A percentile compares a stretch with the other conserved stretches of the same genome.
Conservation (phyloP, 2,888 invertebrate species). For the Celastrina argiolus region DNA sequence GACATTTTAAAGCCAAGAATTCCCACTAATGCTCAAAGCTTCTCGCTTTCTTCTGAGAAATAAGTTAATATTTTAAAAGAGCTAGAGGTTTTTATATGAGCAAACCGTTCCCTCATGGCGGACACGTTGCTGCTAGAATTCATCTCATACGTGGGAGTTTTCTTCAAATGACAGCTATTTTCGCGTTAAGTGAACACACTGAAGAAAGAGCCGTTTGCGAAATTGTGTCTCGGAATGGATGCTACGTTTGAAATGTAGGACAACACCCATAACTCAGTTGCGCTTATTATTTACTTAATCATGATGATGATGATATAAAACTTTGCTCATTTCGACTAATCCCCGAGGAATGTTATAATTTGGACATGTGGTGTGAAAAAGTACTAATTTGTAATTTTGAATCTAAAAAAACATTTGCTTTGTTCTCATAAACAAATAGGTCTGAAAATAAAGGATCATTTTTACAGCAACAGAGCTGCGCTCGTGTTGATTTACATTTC, state of each 20-base stretch:
- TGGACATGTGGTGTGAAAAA: background rate
- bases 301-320: background rate
- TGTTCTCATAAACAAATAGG: background rate
- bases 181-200: conserved; percentile 6
- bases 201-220: background rate
- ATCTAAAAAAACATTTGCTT: background rate
- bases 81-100: background rate
- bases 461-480: background rate
- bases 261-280: background rate
- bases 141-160: background rate
- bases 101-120: background rate
- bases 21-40: background rate
- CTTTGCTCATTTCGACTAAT: background rate
- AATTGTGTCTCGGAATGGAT: conserved; percentile 2
- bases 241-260: background rate
- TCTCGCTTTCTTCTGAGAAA: background rate
- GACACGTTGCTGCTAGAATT: background rate
- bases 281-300: background rate
- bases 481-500: background rate
- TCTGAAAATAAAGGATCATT: background rate
- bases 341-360: background rate
- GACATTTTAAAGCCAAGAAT: background rate
- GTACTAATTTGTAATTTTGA: background rate
- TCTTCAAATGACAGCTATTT: conserved; percentile 7
- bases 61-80: background rate